Conservation (phyloP, 2,888 invertebrate species). For the Tipula lateralis region DNA sequence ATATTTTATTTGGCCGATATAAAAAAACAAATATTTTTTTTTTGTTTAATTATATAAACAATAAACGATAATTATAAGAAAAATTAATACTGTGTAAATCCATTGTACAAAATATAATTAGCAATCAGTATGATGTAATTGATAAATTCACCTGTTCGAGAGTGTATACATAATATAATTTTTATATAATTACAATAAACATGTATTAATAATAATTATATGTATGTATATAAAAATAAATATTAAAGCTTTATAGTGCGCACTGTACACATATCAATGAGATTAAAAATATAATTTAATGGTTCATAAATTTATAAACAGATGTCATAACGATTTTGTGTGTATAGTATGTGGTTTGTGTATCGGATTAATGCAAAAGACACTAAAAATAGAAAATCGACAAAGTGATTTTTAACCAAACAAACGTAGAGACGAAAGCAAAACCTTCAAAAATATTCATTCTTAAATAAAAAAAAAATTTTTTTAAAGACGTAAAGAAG, state of each 20-base stretch:
- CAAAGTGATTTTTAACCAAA: background rate
- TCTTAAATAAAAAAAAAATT: background rate
- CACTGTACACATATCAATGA: background rate
- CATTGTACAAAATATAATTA: background rate
- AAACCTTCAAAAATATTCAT: background rate
- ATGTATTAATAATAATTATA: too few relatives aligned
- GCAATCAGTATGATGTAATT: background rate
- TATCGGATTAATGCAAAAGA: slow-evolving; percentile 9
- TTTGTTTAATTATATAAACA: background rate
- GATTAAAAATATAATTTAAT: background rate
- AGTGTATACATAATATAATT: background rate
- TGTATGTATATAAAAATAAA: background rate
- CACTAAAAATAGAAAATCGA: background rate
- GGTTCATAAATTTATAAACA: slow-evolving; percentile 24
- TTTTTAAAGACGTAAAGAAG: background rate
- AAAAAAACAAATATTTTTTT: too few relatives aligned
- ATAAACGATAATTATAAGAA: background rate
- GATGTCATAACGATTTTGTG: background rate
- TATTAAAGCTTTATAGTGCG: background rate
- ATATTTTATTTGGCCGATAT: background rate
- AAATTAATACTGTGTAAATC: background rate
- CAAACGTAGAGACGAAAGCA: background rate
- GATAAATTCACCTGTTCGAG: background rate
- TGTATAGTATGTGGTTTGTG: background rate
- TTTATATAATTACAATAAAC: background rate